Percentiles rank a stretch among this genome's conserved stretches.
phyloP scores from a whole-genome alignment of 2,888 invertebrate species.

The Pandemis cinnamomeana region DNA sequence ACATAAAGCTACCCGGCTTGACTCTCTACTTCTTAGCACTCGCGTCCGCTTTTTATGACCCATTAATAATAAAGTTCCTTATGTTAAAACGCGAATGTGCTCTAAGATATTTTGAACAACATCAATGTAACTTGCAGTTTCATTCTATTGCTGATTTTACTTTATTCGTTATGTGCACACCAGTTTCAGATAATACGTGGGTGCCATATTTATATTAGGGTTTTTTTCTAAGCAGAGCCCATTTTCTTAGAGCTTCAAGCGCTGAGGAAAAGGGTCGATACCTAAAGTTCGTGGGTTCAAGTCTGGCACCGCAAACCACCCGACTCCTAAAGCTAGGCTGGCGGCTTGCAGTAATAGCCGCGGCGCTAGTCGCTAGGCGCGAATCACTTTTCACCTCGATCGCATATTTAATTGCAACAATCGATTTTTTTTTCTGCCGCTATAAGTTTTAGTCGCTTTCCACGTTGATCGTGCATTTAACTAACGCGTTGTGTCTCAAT shows the following conservation, averaged over 20 bases:
- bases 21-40: slow-evolving; percentile 2
- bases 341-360: not conserved
- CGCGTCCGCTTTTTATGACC: slow-evolving; percentile 16
- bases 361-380: not conserved
- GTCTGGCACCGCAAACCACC: slow-evolving; percentile 1
- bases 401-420: too few species aligned
- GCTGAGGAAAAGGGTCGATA: not conserved
- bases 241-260: not conserved
- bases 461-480: too few species aligned
- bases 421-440: too few species aligned
- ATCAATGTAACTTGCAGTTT: slow-evolving; percentile 1
- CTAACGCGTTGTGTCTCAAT: too few species aligned
- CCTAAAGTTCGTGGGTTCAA: not conserved
- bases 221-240: not conserved
- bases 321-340: not conserved
- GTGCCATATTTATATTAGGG: not conserved
- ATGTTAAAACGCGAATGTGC: slow-evolving; percentile 7
- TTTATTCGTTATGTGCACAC: not conserved
- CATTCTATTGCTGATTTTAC: not conserved
- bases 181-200: not conserved
- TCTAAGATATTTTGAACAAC: slow-evolving; percentile 6
- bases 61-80: slow-evolving; percentile 21
- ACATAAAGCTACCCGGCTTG: not conserved
- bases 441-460: too few species aligned
- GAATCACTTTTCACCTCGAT: too few species aligned